Evolutionary conservation across 2,113 vertebrate species (phyloP).

Genomic region (Sceloporus tristichus): DNA sequence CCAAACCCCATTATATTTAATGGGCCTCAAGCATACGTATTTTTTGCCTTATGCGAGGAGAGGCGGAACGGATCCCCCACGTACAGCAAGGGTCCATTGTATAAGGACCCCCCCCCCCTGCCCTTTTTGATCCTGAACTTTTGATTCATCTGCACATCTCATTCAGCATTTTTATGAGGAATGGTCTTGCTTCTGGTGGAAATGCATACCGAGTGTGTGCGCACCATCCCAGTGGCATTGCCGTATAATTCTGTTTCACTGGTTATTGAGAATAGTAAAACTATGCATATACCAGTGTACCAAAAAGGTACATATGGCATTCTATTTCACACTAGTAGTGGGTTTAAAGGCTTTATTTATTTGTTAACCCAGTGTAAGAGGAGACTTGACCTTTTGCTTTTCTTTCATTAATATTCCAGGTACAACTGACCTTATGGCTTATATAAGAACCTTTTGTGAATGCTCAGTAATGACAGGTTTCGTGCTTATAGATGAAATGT

Average conservation of each 20-base stretch:
- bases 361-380: constrained; percentile 7
- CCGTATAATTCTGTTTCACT: background rate
- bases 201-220: background rate
- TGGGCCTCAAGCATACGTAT: too few species aligned
- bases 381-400: background rate
- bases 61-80: too few species aligned
- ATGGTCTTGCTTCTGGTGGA: background rate
- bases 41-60: too few species aligned
- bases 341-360: background rate
- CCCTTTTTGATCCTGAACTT: background rate
- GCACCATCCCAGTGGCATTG: too few species aligned
- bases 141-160: background rate
- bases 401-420: background rate
- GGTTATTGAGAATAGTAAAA: background rate
- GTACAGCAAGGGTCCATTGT: too few species aligned
- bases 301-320: background rate
- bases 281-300: background rate
- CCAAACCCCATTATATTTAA: too few species aligned
- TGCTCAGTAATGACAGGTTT: background rate
- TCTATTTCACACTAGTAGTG: background rate
- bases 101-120: too few species aligned
- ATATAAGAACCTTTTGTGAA: background rate
- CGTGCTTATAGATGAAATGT: constrained; percentile 2
- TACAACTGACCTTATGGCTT: constrained; percentile 16
- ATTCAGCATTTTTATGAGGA: background rate